Evolutionary conservation across 1,140 invertebrate genomes (phyloP).

Genomic region (Bombus confusus): DNA sequence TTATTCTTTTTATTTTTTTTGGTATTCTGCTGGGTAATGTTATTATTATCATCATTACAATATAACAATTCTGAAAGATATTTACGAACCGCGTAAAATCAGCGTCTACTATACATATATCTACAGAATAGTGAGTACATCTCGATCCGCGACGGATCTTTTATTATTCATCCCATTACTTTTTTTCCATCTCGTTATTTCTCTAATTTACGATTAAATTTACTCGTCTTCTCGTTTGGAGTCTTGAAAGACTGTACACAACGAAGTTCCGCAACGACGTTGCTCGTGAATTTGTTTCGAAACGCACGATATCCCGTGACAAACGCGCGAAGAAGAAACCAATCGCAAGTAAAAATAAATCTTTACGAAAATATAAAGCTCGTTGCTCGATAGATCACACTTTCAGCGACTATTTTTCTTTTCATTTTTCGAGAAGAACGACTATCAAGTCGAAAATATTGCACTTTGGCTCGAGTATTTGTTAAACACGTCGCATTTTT

Average conservation of each 20-base stretch:
- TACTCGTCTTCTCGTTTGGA: neutral
- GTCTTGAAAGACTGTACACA: neutral
- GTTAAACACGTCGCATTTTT: neutral
- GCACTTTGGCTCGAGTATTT: constrained; percentile 46
- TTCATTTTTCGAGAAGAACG: neutral
- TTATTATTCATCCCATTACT: constrained; percentile 30
- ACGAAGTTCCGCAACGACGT: neutral
- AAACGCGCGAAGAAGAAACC: neutral
- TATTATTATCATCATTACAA: constrained; percentile 76
- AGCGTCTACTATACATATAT: constrained; percentile 82
- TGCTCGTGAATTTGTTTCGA: constrained; percentile 8
- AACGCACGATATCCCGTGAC: constrained; percentile 21
- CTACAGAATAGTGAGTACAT: constrained; percentile 79
- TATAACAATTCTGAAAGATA: constrained; percentile 80
- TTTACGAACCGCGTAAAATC: constrained; percentile 73
- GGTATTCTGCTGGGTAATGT: constrained; percentile 63
- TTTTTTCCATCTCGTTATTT: neutral
- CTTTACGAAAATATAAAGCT: constrained; percentile 5
- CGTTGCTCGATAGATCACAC: neutral
- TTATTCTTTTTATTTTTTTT: constrained; percentile 39
- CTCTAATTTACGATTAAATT: constrained; percentile 24
- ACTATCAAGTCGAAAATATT: constrained; percentile 7
- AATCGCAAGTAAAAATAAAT: neutral
- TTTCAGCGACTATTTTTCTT: neutral
- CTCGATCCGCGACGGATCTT: constrained; percentile 65